Conservation (phyloP, 2,797 vertebrate species). For the Sitta carolinensis region DNA sequence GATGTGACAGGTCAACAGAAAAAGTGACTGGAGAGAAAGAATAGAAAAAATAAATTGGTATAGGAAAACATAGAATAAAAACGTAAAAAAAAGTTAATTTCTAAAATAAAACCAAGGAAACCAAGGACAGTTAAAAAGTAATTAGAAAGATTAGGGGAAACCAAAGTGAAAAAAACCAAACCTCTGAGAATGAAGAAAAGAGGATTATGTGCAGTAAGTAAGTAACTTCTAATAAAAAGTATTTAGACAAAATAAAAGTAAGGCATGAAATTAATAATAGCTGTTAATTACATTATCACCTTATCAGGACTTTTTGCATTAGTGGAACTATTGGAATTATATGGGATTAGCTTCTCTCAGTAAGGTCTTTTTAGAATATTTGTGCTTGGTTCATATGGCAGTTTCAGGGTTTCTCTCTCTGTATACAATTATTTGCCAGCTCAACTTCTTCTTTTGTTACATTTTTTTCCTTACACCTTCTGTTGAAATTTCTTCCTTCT, state of each 20-base stretch:
- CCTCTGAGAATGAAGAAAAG: background rate
- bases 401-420: background rate
- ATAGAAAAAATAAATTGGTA: background rate
- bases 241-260: background rate
- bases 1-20: background rate
- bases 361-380: background rate
- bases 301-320: background rate
- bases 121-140: background rate
- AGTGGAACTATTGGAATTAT: background rate
- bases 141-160: background rate
- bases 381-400: background rate
- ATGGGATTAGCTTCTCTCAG: background rate
- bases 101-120: background rate
- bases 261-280: background rate
- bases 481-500: background rate
- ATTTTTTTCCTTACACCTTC: fast-evolving
- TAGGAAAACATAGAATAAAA: background rate
- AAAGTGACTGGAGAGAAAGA: background rate
- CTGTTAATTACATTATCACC: background rate
- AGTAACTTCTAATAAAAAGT: background rate
- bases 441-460: background rate
- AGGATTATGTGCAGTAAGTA: background rate
- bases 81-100: background rate
- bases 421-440: background rate
- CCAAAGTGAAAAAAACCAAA: fast-evolving